These are phyloP conservation scores for Bibio marci DNA, from an alignment of 2,888 invertebrate genomes.

Conservation along the genomic window DNA sequence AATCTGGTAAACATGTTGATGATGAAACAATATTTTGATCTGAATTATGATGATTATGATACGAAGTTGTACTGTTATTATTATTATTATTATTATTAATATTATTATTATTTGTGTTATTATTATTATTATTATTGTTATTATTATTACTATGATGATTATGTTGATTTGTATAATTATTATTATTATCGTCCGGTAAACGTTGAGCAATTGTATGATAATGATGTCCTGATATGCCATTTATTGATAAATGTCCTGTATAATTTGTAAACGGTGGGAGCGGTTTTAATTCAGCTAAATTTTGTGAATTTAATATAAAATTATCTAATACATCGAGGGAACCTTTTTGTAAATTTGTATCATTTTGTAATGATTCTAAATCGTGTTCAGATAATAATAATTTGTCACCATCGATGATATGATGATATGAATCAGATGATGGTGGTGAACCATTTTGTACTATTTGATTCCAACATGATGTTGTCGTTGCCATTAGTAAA, in stretches of 20 bases:
- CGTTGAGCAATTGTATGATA: constrained; percentile 70
- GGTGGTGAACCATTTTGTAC: constrained; percentile 28
- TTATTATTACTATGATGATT: constrained; percentile 11
- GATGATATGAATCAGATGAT: constrained; percentile 32
- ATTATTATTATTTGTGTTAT: too few species aligned
- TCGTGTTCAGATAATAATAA: constrained; percentile 38
- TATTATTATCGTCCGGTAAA: constrained; percentile 57
- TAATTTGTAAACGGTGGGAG: constrained; percentile 76
- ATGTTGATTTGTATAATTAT: constrained; percentile 41
- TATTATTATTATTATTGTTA: too few species aligned
- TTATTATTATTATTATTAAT: background rate
- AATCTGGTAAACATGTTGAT: constrained; percentile 49
- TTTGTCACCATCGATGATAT: constrained; percentile 38
- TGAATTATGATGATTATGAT: constrained; percentile 17
- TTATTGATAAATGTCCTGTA: constrained; percentile 71
- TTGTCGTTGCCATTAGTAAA: constrained; percentile 51
- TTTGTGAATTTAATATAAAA: constrained; percentile 35
- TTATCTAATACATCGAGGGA: constrained; percentile 55
- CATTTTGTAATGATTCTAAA: constrained; percentile 32
- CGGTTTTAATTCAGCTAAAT: constrained; percentile 66
- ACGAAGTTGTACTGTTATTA: constrained; percentile 13
- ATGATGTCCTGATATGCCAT: constrained; percentile 75
- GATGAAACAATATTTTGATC: constrained; percentile 61
- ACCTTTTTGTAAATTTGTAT: constrained; percentile 26
- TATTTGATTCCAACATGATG: constrained; percentile 47